These are phyloP conservation scores for Saguinus imperator DNA, from an alignment of 2,113 vertebrate species.

Conservation along the genomic window DNA sequence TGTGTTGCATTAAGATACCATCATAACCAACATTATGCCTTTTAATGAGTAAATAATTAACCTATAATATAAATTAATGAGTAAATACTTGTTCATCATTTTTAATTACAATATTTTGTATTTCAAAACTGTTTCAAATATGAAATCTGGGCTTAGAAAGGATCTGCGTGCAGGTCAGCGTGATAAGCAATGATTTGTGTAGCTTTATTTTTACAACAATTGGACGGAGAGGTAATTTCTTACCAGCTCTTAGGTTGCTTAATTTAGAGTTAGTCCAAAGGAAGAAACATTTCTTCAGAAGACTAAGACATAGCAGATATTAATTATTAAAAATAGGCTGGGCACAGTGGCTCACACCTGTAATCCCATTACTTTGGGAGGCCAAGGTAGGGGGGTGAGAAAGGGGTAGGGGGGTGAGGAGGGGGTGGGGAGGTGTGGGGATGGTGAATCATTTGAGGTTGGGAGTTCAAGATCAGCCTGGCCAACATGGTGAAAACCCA, in stretches of 20 bases:
- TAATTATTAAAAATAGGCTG: too few species aligned
- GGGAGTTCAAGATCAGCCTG: too few species aligned
- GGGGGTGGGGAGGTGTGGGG: too few species aligned
- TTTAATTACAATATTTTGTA: constrained; percentile 40
- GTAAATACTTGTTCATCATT: neutral
- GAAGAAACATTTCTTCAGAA: constrained; percentile 5
- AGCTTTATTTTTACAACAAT: constrained; percentile 12
- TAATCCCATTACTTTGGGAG: too few species aligned
- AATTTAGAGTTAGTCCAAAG: constrained; percentile 50
- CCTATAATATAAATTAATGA: neutral
- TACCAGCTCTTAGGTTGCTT: constrained; percentile 51
- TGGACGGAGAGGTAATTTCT: constrained; percentile 28
- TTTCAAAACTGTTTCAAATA: constrained; percentile 6
- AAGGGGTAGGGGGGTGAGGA: too few species aligned
- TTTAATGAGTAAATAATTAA: neutral
- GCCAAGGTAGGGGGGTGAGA: too few species aligned
- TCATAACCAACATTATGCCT: neutral
- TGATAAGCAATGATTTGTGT: neutral
- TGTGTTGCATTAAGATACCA: neutral
- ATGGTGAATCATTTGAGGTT: too few species aligned
- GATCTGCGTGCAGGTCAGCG: neutral
- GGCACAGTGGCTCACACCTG: too few species aligned
- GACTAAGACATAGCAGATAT: too few species aligned
- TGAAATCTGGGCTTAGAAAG: constrained; percentile 43
- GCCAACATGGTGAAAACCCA: too few species aligned